Conservation (phyloP, 2,797 vertebrate species). For the Dryobates pubescens region DNA sequence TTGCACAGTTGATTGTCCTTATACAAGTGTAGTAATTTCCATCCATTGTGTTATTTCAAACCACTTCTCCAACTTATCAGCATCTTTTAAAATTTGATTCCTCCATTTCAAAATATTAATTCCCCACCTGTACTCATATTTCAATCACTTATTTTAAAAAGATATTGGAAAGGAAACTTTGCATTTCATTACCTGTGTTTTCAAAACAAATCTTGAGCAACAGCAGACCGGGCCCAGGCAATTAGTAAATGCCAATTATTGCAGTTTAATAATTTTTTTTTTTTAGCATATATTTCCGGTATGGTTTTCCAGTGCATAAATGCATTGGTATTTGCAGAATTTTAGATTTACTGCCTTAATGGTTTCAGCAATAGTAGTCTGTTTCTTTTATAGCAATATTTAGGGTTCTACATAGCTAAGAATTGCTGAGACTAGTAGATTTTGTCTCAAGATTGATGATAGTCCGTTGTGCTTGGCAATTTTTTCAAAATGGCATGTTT, state of each 20-base stretch:
- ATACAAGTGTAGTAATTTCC: background rate
- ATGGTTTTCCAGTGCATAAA: background rate
- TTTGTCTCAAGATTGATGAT: conserved; percentile 50
- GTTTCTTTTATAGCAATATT: conserved; percentile 7
- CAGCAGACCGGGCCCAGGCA: background rate
- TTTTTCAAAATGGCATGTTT: conserved; percentile 42
- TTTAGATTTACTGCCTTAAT: background rate
- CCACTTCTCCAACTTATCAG: background rate
- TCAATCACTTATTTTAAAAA: background rate
- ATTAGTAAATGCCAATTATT: background rate
- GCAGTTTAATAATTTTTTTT: background rate
- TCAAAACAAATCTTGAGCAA: background rate
- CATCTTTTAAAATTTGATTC: background rate
- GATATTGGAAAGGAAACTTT: background rate
- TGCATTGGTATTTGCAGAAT: background rate
- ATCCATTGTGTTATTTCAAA: background rate
- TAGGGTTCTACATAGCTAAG: background rate
- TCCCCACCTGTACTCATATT: background rate
- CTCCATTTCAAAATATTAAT: background rate
- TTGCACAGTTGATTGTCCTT: background rate
- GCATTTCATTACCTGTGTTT: background rate
- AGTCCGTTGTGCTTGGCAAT: conserved; percentile 7
- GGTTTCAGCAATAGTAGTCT: background rate
- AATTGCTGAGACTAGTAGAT: conserved; percentile 29
- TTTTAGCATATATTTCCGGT: background rate